Evolutionary conservation across 2,113 vertebrate genomes (phyloP).

Genomic region (Chionomys nivalis): DNA sequence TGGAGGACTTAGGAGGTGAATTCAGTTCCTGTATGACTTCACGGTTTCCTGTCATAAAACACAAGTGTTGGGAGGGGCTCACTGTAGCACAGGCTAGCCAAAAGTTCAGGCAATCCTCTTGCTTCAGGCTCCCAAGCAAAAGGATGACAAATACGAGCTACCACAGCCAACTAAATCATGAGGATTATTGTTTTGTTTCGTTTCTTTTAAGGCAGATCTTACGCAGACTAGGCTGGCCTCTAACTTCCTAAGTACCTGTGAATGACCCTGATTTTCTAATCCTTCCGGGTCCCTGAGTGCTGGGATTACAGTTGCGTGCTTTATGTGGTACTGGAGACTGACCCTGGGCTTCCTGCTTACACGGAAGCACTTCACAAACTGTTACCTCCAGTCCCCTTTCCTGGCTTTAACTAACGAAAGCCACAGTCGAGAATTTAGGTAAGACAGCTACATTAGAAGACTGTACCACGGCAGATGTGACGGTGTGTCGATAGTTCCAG

Average conservation of each 20-base stretch:
- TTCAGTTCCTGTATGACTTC: neutral
- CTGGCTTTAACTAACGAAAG: neutral
- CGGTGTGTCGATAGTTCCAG: neutral
- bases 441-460: neutral
- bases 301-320: neutral
- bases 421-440: neutral
- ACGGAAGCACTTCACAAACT: no score
- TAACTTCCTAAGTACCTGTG: neutral
- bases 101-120: neutral
- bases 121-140: no score
- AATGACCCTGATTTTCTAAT: neutral
- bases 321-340: neutral
- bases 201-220: neutral
- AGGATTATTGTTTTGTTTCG: neutral
- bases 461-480: no score
- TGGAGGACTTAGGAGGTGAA: neutral
- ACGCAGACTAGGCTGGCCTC: neutral
- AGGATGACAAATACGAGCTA: neutral
- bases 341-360: neutral
- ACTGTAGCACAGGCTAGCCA: neutral
- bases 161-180: neutral
- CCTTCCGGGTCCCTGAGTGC: neutral
- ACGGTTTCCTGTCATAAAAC: slow-evolving; percentile 3
- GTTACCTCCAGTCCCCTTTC: neutral
- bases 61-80: neutral